Evolutionary conservation across 2,888 invertebrate species (phyloP).

Genomic region (Drosophila sordidapex): DNA sequence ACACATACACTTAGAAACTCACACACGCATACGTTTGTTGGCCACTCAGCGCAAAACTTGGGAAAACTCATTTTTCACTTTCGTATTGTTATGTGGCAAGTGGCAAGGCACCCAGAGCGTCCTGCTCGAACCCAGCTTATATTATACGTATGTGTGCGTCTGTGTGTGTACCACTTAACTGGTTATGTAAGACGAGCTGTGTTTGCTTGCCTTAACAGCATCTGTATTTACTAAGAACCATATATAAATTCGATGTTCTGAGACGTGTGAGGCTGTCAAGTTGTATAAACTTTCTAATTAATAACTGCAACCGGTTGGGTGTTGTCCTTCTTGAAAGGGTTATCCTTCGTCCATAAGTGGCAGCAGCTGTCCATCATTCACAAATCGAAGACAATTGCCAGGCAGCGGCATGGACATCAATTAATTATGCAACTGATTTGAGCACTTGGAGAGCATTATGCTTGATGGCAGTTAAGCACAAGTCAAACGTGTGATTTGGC

Average conservation of each 20-base stretch:
- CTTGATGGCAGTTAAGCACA: constrained; percentile 57
- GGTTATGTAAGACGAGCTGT: constrained; percentile 67
- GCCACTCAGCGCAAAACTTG: constrained; percentile 64
- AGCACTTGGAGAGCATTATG: constrained; percentile 31
- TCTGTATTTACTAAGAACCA: constrained; percentile 51
- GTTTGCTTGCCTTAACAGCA: constrained; percentile 25
- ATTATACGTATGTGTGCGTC: constrained; percentile 29
- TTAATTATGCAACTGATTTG: constrained; percentile 65
- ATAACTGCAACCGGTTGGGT: constrained; percentile 56
- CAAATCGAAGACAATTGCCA: constrained; percentile 59
- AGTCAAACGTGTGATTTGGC: constrained; percentile 51
- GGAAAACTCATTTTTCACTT: constrained; percentile 75
- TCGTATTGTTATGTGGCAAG: constrained; percentile 63
- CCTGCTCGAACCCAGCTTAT: neutral
- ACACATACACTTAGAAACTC: constrained; percentile 4
- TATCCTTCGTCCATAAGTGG: neutral
- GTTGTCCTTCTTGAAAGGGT: constrained; percentile 26
- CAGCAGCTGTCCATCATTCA: constrained; percentile 10
- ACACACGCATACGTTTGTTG: constrained; percentile 39
- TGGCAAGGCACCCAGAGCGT: constrained; percentile 25
- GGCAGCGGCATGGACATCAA: constrained; percentile 38
- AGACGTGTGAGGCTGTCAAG: constrained; percentile 41
- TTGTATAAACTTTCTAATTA: constrained; percentile 71
- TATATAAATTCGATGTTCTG: constrained; percentile 60
- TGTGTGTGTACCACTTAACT: constrained; percentile 70